These are phyloP conservation scores for Metridium senile DNA, from an alignment of 92 coral and sea anemone species.

Conservation along the genomic window DNA sequence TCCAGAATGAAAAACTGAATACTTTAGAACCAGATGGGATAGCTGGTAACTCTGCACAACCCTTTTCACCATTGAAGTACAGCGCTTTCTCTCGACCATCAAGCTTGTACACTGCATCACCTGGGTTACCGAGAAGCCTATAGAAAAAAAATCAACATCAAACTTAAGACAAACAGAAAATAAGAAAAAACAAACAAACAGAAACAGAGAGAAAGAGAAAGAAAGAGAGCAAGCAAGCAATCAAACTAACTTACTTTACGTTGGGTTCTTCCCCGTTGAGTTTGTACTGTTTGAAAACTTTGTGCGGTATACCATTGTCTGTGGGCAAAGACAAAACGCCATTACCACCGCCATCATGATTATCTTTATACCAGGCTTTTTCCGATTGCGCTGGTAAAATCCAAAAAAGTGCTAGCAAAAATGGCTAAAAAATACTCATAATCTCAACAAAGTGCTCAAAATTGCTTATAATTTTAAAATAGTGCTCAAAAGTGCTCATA, in stretches of 20 bases:
- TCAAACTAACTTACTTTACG: neutral
- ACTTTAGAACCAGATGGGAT: neutral
- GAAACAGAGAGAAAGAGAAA: neutral
- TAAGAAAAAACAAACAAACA: neutral
- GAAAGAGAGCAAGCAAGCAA: neutral
- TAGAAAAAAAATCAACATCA: neutral
- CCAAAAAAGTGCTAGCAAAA: too few relatives aligned
- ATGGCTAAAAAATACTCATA: too few relatives aligned
- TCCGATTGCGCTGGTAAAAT: neutral
- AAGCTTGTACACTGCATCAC: neutral
- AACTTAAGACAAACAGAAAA: too few relatives aligned
- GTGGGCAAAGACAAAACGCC: neutral
- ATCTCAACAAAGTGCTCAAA: too few relatives aligned
- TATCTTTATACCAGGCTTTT: neutral
- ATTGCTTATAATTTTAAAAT: too few relatives aligned
- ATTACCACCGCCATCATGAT: neutral
- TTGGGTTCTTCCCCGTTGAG: neutral
- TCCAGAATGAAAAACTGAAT: neutral
- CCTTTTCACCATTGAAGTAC: neutral
- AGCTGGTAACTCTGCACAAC: neutral
- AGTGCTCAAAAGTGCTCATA: too few relatives aligned
- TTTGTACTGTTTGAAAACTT: neutral
- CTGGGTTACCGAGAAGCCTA: neutral
- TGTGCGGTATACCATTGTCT: neutral
- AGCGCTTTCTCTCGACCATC: constrained; percentile 1